Evolutionary conservation across 2,888 invertebrate genomes (phyloP).

Genomic region (Thereva unica): DNA sequence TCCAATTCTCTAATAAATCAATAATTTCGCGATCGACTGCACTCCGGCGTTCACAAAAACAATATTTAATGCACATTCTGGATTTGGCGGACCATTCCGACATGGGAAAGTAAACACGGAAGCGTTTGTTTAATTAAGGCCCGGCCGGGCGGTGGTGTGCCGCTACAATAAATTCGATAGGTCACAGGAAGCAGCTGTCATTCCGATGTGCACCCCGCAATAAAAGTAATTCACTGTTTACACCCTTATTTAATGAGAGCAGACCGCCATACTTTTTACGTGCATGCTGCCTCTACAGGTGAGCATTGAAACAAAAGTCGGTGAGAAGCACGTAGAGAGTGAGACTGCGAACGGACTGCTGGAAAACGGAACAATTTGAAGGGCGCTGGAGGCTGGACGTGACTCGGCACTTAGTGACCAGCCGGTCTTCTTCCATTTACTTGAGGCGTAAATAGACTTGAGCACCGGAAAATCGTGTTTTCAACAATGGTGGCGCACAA

Average conservation of each 20-base stretch:
- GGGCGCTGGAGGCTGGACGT: not conserved
- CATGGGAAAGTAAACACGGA: conserved; percentile 14
- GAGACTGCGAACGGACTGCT: conserved; percentile 17
- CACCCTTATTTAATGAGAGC: not conserved
- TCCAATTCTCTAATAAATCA: conserved; percentile 28
- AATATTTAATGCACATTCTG: conserved; percentile 3
- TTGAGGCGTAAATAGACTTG: conserved; percentile 11
- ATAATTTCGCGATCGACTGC: conserved; percentile 27
- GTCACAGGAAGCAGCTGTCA: no score
- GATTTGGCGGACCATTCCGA: conserved; percentile 12
- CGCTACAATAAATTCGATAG: not conserved
- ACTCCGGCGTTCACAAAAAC: not conserved
- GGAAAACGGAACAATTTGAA: no score
- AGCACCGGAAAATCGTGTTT: conserved; percentile 32
- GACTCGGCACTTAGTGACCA: not conserved
- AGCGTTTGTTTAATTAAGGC: no score
- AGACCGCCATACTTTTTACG: not conserved
- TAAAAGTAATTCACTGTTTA: not conserved
- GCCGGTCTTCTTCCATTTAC: conserved; percentile 6
- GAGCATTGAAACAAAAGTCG: conserved; percentile 14
- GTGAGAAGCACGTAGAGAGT: conserved; percentile 9
- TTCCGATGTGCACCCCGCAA: not conserved
- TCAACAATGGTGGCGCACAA: conserved; percentile 23
- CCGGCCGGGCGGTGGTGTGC: no score
- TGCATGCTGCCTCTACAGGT: conserved; percentile 13